Percentiles rank a stretch among this genome's conserved stretches.
phyloP scores from a whole-genome alignment of 2,113 vertebrate genomes.

The Hystrix cristata region DNA sequence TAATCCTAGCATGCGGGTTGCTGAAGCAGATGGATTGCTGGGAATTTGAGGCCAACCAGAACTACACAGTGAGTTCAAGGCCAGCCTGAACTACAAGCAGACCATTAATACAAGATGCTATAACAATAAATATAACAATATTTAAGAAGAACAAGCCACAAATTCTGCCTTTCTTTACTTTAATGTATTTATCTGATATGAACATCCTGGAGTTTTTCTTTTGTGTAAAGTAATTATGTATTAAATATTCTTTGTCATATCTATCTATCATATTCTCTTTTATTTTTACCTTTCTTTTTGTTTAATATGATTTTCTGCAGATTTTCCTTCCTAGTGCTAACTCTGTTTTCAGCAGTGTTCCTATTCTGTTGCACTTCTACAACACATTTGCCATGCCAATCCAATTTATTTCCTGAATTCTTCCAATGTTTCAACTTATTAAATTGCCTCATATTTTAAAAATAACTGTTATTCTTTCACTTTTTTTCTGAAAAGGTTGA shows the following conservation, averaged over 20 bases:
- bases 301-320: neutral
- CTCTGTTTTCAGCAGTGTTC: neutral
- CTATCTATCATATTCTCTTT: neutral
- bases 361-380: neutral
- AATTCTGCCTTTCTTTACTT: neutral
- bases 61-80: neutral
- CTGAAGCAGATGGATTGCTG: neutral
- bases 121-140: neutral
- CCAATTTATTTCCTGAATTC: neutral
- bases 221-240: neutral
- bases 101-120: neutral
- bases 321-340: neutral
- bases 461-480: neutral
- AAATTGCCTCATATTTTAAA: neutral
- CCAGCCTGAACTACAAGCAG: neutral
- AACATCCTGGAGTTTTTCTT: neutral
- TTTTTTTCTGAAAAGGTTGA: neutral
- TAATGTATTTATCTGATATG: neutral
- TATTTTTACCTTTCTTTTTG: neutral
- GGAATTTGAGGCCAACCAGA: neutral
- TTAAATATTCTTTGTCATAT: neutral
- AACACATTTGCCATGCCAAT: neutral
- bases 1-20: neutral
- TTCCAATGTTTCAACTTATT: neutral
- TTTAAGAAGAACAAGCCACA: neutral